Evolutionary conservation across 1,140 invertebrate genomes (phyloP), one percentile per base, ranked within the genome.

Genomic region (Hyles vespertilio): DNA sequence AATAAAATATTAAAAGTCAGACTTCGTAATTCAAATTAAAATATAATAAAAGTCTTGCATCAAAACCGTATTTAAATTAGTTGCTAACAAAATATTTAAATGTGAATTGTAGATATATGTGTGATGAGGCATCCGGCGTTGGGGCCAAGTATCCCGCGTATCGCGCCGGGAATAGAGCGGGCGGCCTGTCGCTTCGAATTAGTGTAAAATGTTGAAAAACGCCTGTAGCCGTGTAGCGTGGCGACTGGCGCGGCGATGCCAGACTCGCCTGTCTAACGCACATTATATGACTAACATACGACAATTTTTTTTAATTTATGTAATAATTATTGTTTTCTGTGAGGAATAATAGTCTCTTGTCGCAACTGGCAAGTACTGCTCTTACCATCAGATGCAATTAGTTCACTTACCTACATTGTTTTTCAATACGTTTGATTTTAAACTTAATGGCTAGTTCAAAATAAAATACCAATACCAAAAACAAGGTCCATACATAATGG

Each of bases 131-230:
- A 70, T 72, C 65, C 59, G 58, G 51, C 59, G 59, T 64, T 50
- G 43, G 11, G 22, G 61, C 60, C 63, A 72, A 65, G 63, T 66
- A 59, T 62, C 63, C 60, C 59, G 59, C 57, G 74, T 77, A 70
- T 67, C 77, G 73, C 71, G 79, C 77, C 77, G 76, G 84, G 84
- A 87, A 87, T 87, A 87, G 81, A 80, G 81, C 73, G 66, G 70
- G 70, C 59, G 72, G 74, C 69, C 68, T 68, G 84, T 87, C 84
- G 69, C 69, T 73, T 82, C 63, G 71, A 84, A 87, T 87, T 84
- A 87, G 76, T 71, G 77, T 81, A 75, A 81, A 81, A 82, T 64
- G 66, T 60, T 72, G 81, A 84, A 87, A 87, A 84, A 84, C 79
- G 72, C 71, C 70, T 64, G 76, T 70, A 69, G 44, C 56, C n/a